These are phyloP conservation scores for Poeciliopsis turrubarensis DNA, from an alignment of 2,113 vertebrate species.

Conservation along the genomic window DNA sequence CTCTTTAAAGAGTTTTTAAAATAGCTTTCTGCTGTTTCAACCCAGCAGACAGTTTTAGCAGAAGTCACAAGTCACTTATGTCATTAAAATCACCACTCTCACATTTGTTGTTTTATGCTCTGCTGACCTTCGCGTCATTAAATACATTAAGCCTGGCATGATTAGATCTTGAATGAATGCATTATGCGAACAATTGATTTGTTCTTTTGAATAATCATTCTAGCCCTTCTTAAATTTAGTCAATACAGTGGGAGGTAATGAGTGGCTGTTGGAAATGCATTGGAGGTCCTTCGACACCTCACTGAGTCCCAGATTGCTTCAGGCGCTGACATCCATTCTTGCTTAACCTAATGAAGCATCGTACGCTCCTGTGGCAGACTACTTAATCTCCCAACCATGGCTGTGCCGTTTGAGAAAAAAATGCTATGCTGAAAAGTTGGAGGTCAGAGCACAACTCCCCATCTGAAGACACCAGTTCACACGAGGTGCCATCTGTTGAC, in stretches of 20 bases:
- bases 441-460: slow-evolving; percentile 58
- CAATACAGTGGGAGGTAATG: slow-evolving; percentile 69
- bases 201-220: slow-evolving; percentile 68
- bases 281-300: slow-evolving; percentile 57
- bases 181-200: slow-evolving; percentile 67
- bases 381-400: slow-evolving; percentile 66
- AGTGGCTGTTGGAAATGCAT: slow-evolving; percentile 59
- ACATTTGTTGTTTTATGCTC: slow-evolving; percentile 41
- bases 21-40: slow-evolving; percentile 8
- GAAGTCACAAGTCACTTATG: slow-evolving; percentile 37
- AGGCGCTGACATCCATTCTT: slow-evolving; percentile 63
- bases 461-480: slow-evolving; percentile 40
- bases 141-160: slow-evolving; percentile 50
- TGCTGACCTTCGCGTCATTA: slow-evolving; percentile 44
- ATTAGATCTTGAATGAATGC: slow-evolving; percentile 58
- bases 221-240: slow-evolving; percentile 59
- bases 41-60: slow-evolving; percentile 16
- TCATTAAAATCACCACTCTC: slow-evolving; percentile 44
- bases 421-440: slow-evolving; percentile 41
- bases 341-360: slow-evolving; percentile 72
- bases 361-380: slow-evolving; percentile 63
- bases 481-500: slow-evolving; percentile 56
- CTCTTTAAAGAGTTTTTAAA: slow-evolving; percentile 17
- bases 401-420: slow-evolving; percentile 47
- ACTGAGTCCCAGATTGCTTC: slow-evolving; percentile 55